Evolutionary conservation across 2,888 invertebrate genomes (phyloP), one percentile per base, ranked within the genome.

Genomic region (Tethea ocularis): DNA sequence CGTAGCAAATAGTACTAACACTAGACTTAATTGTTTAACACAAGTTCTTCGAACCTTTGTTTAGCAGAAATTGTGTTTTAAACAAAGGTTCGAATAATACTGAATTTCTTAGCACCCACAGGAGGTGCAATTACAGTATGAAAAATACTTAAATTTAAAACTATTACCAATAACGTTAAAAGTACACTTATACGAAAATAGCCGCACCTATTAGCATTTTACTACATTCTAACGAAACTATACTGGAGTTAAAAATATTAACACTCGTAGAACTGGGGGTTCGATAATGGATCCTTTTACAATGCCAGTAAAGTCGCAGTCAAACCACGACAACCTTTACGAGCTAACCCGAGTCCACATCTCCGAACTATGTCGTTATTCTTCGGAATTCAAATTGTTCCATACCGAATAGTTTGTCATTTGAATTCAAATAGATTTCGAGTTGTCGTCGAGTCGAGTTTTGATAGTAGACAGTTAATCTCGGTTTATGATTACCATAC

Each of bases 381-480:
- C 71, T 69, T 70, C 62, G 69, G 72, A 80, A 77, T 80, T 75
- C 69, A 71, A 77, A 75, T 76, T 69, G 59, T 62, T 57, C 63
- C 61, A 58, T 66, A 63, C 58, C n/a, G 60, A 29, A 63, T 71
- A 67, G 67, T 72, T 66, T 73, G 71, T 75, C 72, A 71, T 73
- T 71, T 74, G 75, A 80, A 80, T 79, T 80, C 78, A 72, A 83
- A 77, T 77, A 72, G 77, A 72, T 71, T 75, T 75, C 71, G 74
- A 77, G 64, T 71, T 75, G 74, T 77, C 75, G 76, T 77, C 72
- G 56, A 56, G 66, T 69, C 68, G 77, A 82, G 79, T 77, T 83
- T 74, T 74, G 73, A 69, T 80, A 68, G 80, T 82, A 76, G 63
- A 62, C 61, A 62, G 67, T 71, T 77, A 77, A 80, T 80, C 76